Evolutionary conservation across 2,113 vertebrate genomes (phyloP), one percentile per base, ranked within the genome.

Genomic region (Sceloporus undulatus): DNA sequence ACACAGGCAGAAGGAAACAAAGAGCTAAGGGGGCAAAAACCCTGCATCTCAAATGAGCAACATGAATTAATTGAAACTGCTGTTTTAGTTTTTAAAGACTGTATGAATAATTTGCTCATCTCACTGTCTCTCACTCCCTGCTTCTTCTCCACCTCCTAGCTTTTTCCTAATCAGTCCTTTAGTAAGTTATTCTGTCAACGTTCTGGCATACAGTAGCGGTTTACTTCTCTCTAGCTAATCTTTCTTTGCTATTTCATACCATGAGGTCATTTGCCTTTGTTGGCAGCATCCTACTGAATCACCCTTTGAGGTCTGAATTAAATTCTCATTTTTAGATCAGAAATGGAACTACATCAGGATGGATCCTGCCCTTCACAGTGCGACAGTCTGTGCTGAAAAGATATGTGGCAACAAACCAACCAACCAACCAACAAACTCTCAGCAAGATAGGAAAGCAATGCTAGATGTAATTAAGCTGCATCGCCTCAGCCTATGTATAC

Each of bases 41-140:
- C 83, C 76, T 90, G 79, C 94, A 92, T 87, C 87, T 88, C 94
- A 86, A 88, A 84, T 87, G 85, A 94, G 91, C 88, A 92, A 92
- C 87, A 88, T 90, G 52, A 92, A 91, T 93, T 92, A 92, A 89
- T 1, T 52, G 84, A 86, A 79, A 90, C 93, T 2, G 5, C 9
- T 21, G 29, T 34, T 83, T 83, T 70, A 76, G 66, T 88, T 34
- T 78, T 66, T 65, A 52, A 9, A 1, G 59, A n/a, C 9, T 48
- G 56, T 82, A 76, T 9, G 38, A 66, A 87, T 62, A 76, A 87
- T 66, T 65, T 82, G 40, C 40, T 76, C 42, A 8, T 52, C 48
- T 19, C 27, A 27, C 62, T 66, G 59, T 62, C 42, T 48, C 25
- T 83, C 40, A 40, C 42, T 34, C 29, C 19, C 19, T 19, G 21